phyloP scores from a whole-genome alignment of 2,113 vertebrate genomes.

The Gobio gobio region DNA sequence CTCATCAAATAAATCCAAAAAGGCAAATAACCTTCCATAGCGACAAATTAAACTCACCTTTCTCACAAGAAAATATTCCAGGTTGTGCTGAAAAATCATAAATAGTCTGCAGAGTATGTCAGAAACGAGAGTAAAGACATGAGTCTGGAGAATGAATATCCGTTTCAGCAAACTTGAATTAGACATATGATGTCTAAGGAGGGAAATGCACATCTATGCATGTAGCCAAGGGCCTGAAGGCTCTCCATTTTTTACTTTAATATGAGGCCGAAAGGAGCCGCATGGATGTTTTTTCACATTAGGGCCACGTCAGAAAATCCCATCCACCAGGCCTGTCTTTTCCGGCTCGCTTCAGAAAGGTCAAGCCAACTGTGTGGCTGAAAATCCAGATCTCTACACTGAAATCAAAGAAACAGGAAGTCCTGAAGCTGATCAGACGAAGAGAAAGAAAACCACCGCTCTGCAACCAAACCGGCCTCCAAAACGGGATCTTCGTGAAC shows the following conservation, averaged over 20 bases:
- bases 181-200: slow-evolving; percentile 11
- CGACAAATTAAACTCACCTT: slow-evolving; percentile 52
- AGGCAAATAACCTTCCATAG: slow-evolving; percentile 9
- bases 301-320: slow-evolving; percentile 16
- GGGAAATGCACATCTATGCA: slow-evolving; percentile 31
- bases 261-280: slow-evolving; percentile 5
- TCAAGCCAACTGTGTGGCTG: slow-evolving; percentile 35
- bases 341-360: slow-evolving; percentile 35
- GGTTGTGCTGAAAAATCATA: slow-evolving; percentile 8
- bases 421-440: slow-evolving; percentile 40
- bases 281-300: slow-evolving; percentile 46
- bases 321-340: slow-evolving; percentile 44
- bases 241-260: slow-evolving; percentile 23
- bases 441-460: slow-evolving; percentile 39
- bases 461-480: slow-evolving; percentile 19
- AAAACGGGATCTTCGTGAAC: slow-evolving; percentile 45
- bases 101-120: not conserved
- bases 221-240: not conserved
- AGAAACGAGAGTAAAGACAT: not conserved
- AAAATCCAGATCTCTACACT: slow-evolving; percentile 38
- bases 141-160: slow-evolving; percentile 1
- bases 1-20: slow-evolving; percentile 31
- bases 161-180: not conserved
- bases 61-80: slow-evolving; percentile 40
- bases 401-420: slow-evolving; percentile 39